Percentiles rank a stretch among this genome's conserved stretches.
Conservation (phyloP, 2,797 vertebrate species). For the Anas bahamensis region DNA sequence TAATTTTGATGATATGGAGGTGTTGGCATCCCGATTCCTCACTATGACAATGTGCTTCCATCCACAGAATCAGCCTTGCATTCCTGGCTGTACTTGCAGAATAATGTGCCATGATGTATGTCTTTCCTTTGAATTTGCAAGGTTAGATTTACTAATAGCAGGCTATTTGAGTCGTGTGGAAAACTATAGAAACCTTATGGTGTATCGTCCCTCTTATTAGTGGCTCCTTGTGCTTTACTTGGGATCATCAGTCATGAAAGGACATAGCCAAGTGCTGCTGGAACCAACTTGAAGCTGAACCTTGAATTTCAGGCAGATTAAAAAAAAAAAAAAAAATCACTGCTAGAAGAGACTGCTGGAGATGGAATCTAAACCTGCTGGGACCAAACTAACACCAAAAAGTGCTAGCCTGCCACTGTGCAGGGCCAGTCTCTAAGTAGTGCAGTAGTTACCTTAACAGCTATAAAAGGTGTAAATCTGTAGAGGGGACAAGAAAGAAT, state of each 20-base stretch:
- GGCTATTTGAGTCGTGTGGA: neutral
- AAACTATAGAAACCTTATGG: neutral
- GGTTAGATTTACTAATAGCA: neutral
- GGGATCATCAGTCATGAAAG: neutral
- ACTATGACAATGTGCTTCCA: neutral
- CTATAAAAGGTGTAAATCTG: conserved; percentile 57
- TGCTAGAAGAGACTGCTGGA: conserved; percentile 34
- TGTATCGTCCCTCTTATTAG: neutral
- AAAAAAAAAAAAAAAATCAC: neutral
- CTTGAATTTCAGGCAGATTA: conserved; percentile 24
- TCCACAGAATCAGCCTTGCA: neutral
- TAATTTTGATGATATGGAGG: neutral
- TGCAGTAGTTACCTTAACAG: conserved; percentile 59
- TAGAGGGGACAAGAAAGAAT: conserved; percentile 39
- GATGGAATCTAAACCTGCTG: conserved; percentile 62
- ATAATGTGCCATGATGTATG: neutral
- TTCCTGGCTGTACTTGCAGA: neutral
- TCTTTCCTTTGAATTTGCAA: neutral
- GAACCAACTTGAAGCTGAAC: neutral
- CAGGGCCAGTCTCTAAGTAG: conserved; percentile 18
- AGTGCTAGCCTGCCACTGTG: conserved; percentile 27
- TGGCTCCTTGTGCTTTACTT: neutral
- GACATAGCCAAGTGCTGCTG: neutral
- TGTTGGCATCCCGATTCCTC: neutral
- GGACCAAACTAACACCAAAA: conserved; percentile 43